Percentiles rank a stretch among this genome's conserved stretches.
These are phyloP conservation scores for Excalfactoria chinensis DNA, from an alignment of 2,113 vertebrate genomes.

Conservation along the genomic window DNA sequence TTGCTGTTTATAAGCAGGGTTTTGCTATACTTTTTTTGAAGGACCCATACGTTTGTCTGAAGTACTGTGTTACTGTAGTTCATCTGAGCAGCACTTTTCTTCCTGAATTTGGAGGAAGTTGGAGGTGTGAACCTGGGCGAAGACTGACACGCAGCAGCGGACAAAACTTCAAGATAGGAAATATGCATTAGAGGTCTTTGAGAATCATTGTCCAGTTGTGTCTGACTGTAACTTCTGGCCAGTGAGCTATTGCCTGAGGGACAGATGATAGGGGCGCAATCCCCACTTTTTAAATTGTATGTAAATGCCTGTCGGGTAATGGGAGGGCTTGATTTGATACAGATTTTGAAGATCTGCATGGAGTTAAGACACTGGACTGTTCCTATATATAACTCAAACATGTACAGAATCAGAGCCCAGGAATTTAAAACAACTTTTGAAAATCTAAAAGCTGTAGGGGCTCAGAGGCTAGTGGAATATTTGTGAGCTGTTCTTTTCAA, in stretches of 20 bases:
- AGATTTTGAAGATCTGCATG: background rate
- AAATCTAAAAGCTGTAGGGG: background rate
- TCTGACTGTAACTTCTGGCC: background rate
- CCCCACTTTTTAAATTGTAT: accelerated
- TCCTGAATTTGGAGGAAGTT: background rate
- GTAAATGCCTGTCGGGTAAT: background rate
- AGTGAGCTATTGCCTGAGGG: background rate
- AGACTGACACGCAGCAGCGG: background rate
- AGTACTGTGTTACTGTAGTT: background rate
- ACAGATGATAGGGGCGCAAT: background rate
- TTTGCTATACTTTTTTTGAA: background rate
- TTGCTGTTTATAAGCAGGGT: background rate
- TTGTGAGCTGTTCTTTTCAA: background rate
- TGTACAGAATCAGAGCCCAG: accelerated
- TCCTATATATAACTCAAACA: background rate
- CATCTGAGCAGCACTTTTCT: background rate
- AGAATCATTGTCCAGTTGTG: background rate
- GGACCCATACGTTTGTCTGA: background rate
- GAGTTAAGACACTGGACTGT: background rate
- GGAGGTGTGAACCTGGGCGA: background rate
- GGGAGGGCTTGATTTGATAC: background rate
- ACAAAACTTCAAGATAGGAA: background rate
- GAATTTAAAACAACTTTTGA: background rate
- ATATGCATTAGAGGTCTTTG: background rate
- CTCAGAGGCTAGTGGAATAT: background rate